phyloP scores from a whole-genome alignment of 2,797 vertebrate genomes.

The Numenius phaeopus region DNA sequence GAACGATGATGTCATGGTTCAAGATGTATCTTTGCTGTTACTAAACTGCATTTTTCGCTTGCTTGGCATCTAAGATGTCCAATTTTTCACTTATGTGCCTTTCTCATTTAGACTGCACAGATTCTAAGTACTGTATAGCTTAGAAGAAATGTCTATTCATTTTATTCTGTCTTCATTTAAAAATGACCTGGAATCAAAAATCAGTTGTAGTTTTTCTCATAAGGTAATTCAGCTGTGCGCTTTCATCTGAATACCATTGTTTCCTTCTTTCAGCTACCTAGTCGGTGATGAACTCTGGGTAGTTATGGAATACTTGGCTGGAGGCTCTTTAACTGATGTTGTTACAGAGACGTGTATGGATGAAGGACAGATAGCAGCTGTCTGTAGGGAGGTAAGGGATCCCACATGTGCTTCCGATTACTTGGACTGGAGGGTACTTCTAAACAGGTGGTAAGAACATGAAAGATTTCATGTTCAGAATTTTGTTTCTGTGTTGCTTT shows the following conservation, averaged over 20 bases:
- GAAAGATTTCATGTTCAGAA: neutral
- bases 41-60: neutral
- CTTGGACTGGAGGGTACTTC: neutral
- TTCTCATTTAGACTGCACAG: neutral
- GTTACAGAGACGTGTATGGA: conserved; percentile 99
- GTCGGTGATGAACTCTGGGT: conserved; percentile 99
- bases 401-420: fast-evolving
- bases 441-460: neutral
- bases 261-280: conserved; percentile 86
- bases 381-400: conserved; percentile 94
- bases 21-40: neutral
- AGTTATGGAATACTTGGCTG: conserved; percentile 98
- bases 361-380: conserved; percentile 97
- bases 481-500: neutral
- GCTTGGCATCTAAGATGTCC: neutral
- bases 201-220: neutral
- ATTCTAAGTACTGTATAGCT: neutral
- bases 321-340: conserved; percentile 95
- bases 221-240: neutral
- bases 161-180: neutral
- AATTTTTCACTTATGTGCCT: neutral
- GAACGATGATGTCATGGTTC: neutral
- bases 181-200: neutral
- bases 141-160: neutral
- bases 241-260: neutral